phyloP scores from a whole-genome alignment of 2,888 invertebrate species.

The Dichetophora obliterata region DNA sequence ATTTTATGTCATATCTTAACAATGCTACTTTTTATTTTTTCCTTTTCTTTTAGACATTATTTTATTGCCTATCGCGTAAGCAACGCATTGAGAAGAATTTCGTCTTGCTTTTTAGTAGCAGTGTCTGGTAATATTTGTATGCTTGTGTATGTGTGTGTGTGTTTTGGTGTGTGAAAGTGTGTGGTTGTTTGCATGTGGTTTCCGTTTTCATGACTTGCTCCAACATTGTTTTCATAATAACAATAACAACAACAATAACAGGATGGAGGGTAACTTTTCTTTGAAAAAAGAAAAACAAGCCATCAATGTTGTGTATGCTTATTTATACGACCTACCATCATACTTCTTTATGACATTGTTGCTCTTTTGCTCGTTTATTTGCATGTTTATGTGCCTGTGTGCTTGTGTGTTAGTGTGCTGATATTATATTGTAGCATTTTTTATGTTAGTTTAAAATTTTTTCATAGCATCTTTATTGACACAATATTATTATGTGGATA shows the following conservation, averaged over 20 bases:
- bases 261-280: background rate
- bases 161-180: background rate
- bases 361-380: too few relatives aligned
- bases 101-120: background rate
- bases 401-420: too few relatives aligned
- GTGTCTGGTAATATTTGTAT: background rate
- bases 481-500: too few relatives aligned
- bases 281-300: background rate
- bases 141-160: background rate
- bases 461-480: too few relatives aligned
- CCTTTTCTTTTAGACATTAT: background rate
- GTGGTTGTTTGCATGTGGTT: conserved; percentile 4
- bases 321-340: too few relatives aligned
- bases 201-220: background rate
- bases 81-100: background rate
- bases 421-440: too few relatives aligned
- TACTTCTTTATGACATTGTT: too few relatives aligned
- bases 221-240: background rate
- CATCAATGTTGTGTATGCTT: background rate
- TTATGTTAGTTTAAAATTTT: too few relatives aligned
- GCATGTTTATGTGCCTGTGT: too few relatives aligned
- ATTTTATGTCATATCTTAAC: background rate
- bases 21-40: background rate
- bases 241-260: background rate
- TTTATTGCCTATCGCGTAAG: background rate